Percentiles rank a stretch among this genome's conserved stretches.
Conservation (phyloP, 2,113 vertebrate species). For the Eonycteris spelaea region DNA sequence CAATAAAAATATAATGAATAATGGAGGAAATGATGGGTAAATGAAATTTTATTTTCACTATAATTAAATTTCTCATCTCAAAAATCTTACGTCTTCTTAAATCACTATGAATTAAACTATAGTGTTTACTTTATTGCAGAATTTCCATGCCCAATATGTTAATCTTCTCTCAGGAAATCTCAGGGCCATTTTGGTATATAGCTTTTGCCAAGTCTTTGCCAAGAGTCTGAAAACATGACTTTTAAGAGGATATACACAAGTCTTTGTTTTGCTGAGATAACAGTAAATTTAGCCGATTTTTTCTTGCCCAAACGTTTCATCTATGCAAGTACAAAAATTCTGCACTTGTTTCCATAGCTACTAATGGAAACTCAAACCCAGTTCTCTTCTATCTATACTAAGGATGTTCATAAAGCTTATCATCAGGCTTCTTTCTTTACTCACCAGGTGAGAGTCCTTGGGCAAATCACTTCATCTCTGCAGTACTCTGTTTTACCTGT, state of each 20-base stretch:
- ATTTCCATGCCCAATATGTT: neutral
- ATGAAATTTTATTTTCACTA: constrained; percentile 70
- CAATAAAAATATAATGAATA: constrained; percentile 66
- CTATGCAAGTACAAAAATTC: neutral
- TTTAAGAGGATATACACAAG: neutral
- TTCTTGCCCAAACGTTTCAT: neutral
- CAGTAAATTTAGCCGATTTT: neutral
- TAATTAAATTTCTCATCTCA: constrained; percentile 73
- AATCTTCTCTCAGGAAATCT: constrained; percentile 20
- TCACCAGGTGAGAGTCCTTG: neutral
- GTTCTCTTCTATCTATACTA: neutral
- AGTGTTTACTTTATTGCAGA: constrained; percentile 37
- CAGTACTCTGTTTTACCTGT: neutral
- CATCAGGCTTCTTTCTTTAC: neutral
- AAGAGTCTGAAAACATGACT: neutral
- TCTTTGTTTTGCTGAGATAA: neutral
- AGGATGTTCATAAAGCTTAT: neutral
- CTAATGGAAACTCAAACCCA: neutral
- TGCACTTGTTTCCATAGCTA: neutral
- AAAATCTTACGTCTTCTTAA: constrained; percentile 68
- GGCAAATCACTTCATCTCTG: neutral
- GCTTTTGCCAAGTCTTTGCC: neutral
- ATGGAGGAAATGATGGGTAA: constrained; percentile 73
- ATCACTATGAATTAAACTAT: constrained; percentile 69
- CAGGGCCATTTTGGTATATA: neutral